Evolutionary conservation across 2,888 invertebrate species (phyloP).

Genomic region (Zaprionus bogoriensis): DNA sequence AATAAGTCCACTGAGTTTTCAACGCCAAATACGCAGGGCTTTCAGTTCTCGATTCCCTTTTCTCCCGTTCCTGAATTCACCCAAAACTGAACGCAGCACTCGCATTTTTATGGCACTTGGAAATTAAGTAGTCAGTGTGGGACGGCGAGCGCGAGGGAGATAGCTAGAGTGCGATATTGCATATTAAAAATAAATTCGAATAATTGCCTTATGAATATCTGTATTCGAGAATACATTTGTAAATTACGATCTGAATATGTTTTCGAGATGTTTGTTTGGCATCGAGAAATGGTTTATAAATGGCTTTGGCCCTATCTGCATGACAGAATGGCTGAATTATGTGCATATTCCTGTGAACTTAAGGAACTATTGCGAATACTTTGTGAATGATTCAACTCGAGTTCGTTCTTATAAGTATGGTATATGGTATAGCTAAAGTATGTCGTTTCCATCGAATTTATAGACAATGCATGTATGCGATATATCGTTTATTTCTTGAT

Average conservation of each 20-base stretch:
- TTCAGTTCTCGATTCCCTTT: conserved; percentile 25
- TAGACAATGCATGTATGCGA: too few relatives aligned
- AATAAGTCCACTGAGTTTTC: conserved; percentile 68
- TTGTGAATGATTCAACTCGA: background rate
- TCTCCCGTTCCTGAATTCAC: background rate
- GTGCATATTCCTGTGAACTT: background rate
- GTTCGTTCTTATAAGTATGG: background rate
- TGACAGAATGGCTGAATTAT: background rate
- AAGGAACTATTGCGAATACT: background rate
- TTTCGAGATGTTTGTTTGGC: background rate
- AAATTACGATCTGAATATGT: conserved; percentile 14
- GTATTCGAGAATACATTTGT: conserved; percentile 25
- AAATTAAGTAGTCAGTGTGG: conserved; percentile 69
- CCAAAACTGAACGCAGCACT: conserved; percentile 21
- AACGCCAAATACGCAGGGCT: conserved; percentile 55
- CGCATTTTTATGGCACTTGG: conserved; percentile 75
- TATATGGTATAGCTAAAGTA: conserved; percentile 23
- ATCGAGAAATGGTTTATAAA: background rate
- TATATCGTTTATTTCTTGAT: too few relatives aligned
- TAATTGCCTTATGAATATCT: conserved; percentile 62
- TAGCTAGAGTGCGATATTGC: conserved; percentile 26
- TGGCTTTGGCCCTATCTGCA: background rate
- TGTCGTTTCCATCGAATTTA: background rate
- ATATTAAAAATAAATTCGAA: conserved; percentile 71
- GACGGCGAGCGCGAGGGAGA: background rate